phyloP scores from a whole-genome alignment of 2,113 vertebrate species.

The Hippopotamus amphibius region DNA sequence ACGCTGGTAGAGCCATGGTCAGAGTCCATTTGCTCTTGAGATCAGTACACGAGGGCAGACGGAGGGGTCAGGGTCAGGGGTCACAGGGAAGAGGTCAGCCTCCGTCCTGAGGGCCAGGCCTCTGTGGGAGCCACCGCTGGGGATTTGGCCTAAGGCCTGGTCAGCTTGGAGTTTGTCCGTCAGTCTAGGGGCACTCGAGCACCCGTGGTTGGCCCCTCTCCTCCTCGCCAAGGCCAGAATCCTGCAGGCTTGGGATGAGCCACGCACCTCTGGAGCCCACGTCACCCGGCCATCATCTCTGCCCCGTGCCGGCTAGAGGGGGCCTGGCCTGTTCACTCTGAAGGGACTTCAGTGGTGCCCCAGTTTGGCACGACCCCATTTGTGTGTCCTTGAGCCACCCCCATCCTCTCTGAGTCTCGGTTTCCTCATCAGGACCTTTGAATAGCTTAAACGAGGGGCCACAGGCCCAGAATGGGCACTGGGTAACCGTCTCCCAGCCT shows the following conservation, averaged over 20 bases:
- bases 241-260: background rate
- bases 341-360: background rate
- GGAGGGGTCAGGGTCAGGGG: background rate
- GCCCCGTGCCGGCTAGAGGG: background rate
- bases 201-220: too few relatives aligned
- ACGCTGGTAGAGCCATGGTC: background rate
- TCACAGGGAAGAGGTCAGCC: background rate
- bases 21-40: background rate
- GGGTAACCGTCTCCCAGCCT: background rate
- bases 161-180: background rate
- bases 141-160: background rate
- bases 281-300: background rate
- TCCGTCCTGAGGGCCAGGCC: background rate
- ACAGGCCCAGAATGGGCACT: background rate
- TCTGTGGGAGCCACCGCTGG: background rate
- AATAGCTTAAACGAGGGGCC: background rate
- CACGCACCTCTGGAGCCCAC: background rate
- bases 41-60: background rate
- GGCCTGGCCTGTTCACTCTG: background rate
- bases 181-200: background rate
- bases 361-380: background rate
- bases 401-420: background rate
- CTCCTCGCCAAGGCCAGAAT: background rate
- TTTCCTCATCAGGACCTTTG: background rate
- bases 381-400: background rate